A percentile compares a stretch with the other conserved stretches of the same genome.
These are phyloP conservation scores for Chloroceryle amazona DNA, from an alignment of 2,797 vertebrate genomes.

Conservation along the genomic window DNA sequence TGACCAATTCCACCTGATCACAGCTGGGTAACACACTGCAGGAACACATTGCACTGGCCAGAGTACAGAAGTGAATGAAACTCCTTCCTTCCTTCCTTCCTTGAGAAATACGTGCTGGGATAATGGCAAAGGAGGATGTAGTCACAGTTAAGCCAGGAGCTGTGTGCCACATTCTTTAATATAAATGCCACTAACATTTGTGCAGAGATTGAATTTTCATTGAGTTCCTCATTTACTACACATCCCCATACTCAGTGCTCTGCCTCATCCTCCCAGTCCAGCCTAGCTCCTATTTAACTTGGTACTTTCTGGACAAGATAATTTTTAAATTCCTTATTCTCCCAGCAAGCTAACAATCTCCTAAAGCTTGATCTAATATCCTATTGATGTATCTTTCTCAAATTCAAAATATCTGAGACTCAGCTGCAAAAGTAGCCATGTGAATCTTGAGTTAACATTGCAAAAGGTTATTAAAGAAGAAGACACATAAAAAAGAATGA, in stretches of 20 bases:
- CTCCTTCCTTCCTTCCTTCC: too few relatives aligned
- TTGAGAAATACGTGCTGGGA: background rate
- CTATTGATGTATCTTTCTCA: background rate
- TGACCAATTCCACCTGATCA: too few relatives aligned
- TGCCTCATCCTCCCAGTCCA: background rate
- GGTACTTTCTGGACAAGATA: background rate
- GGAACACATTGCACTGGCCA: accelerated
- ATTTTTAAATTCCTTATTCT: background rate
- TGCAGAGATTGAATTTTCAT: background rate
- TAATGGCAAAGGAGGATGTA: background rate
- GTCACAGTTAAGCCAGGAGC: background rate
- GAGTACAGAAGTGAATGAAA: background rate
- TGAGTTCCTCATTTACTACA: background rate
- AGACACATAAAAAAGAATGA: background rate
- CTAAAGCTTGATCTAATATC: background rate
- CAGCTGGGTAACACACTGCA: background rate
- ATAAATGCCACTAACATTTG: background rate
- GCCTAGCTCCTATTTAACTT: background rate
- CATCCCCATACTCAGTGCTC: background rate
- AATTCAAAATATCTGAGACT: background rate
- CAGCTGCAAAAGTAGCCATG: background rate
- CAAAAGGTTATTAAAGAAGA: background rate
- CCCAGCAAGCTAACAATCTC: background rate
- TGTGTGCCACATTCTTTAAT: background rate
- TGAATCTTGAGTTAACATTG: background rate